These are phyloP conservation scores for Pseudochaenichthys georgianus DNA, from an alignment of 2,797 vertebrate species.

Conservation along the genomic window DNA sequence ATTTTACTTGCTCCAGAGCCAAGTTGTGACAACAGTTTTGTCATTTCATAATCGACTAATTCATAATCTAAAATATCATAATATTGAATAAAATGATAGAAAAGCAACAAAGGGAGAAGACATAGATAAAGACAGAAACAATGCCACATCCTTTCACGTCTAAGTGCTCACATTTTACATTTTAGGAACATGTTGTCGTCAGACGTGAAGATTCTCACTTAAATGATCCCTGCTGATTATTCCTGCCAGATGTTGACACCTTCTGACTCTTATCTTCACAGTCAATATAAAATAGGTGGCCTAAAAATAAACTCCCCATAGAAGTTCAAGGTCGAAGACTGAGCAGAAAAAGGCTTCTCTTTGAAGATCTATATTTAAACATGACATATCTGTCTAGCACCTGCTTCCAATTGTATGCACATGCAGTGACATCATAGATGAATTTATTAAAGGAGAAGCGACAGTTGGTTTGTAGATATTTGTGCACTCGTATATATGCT, in stretches of 20 bases:
- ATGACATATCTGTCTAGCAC: constrained; percentile 30
- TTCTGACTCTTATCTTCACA: constrained; percentile 56
- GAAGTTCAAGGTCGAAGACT: constrained; percentile 58
- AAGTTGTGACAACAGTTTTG: constrained; percentile 43
- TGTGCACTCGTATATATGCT: constrained; percentile 67
- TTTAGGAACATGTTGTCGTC: constrained; percentile 53
- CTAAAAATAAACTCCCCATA: constrained; percentile 68
- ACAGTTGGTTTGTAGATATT: constrained; percentile 76
- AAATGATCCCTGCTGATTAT: constrained; percentile 43
- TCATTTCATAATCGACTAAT: constrained; percentile 9
- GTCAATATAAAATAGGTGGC: constrained; percentile 43
- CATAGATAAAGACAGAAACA: background rate
- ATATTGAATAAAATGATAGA: background rate
- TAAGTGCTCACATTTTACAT: constrained; percentile 36
- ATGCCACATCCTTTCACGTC: constrained; percentile 26
- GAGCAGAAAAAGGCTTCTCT: constrained; percentile 19
- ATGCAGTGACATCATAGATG: constrained; percentile 43
- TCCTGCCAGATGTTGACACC: constrained; percentile 61
- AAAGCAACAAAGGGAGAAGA: constrained; percentile 6
- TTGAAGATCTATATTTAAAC: constrained; percentile 62
- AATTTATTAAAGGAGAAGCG: constrained; percentile 71
- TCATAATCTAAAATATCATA: no score
- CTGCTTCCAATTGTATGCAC: constrained; percentile 45
- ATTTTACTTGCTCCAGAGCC: constrained; percentile 24
- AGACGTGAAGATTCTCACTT: constrained; percentile 72